Base-by-base conservation (phyloP, 2,113 vertebrate species). In the Lathamus discolor region DNA sequence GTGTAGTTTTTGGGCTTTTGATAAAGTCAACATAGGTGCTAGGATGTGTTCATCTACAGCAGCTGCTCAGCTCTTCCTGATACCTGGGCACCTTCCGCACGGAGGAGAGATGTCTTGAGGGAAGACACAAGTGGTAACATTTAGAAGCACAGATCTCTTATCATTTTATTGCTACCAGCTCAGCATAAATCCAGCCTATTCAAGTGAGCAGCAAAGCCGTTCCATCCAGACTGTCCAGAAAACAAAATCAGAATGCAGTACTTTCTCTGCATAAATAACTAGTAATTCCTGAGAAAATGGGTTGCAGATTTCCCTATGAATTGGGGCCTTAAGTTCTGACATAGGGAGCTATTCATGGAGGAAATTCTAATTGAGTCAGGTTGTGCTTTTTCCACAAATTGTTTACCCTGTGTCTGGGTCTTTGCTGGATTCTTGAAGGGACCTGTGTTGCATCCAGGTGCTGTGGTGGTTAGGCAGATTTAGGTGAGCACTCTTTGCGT, bases 261-360 rank as follows among this genome's bases (percentile, higher is more conserved):
- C 25, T 94, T 93, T 92, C 73, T 94, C 72, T 92, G 64, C 11
- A 0, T 76, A 95, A 96, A 92, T 82, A 96, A 81, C 86, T 51
- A 79, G 95, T 72, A 96, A 85, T 95, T 96, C 96, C 95, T 93
- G 83, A 94, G 96, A 93, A 96, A 96, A 96, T 95, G 83, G 88
- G 86, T 95, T 92, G 93, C 96, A 97, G 96, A 93, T 96, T 97
- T 96, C 77, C 41, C 86, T 57, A 57, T 96, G 96, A 96, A 97
- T 91, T 87, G 86, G 31, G 44, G 93, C 92, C 95, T 96, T 96
- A 96, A 95, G 35, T 95, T 92, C 91, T 94, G 92, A 95, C 95
- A 97, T 93, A 97, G 92, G 88, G 74, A 96, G 66, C 92, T 93
- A 95, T 96, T 96, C 93, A 97, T 91, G 49, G 70, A 94, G 83